Base-by-base conservation (phyloP, 2,888 invertebrate genomes). In the Labia minor region DNA sequence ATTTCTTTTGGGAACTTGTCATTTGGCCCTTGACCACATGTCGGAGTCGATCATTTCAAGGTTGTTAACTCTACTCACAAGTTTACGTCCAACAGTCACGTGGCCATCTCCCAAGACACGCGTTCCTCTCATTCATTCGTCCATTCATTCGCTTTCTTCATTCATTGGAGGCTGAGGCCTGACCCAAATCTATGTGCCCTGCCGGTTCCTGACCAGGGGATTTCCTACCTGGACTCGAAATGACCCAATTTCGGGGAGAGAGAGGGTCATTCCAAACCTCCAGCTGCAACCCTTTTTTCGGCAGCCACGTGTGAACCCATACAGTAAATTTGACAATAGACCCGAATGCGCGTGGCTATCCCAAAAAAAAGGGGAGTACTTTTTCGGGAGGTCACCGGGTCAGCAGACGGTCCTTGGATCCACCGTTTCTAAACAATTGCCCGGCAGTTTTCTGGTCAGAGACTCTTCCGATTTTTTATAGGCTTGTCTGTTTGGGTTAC, bases 1-100 rank as follows among this genome's bases (percentile, higher is more conserved):
- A 49, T 49, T 49, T 49, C 49, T 49, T 49, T 49, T n/a, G 49
- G 49, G 49, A 49, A 49, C 49, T 49, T 49, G 49, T 49, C 49
- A 49, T 49, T 49, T 49, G 49, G 49, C 49, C 49, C 49, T 49
- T 16, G 49, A n/a, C 49, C 49, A 49, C 49, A 49, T 49, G 49
- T 49, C 49, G 2, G 49, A 49, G 49, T 49, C 49, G 49, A 49
- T 49, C 14, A 49, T 49, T 49, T 49, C 49, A 49, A 49, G 49
- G 49, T 49, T 49, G n/a, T 49, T 49, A 49, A 49, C 49, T 49
- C 49, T 49, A 49, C 49, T 49, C 49, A n/a, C 14, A 49, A 49
- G 49, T 49, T 49, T 49, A 49, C 49, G 49, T 49, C 49, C 3
- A 49, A 14, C 16, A 49, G 49, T 49, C 49, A 49, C 49, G 49